phyloP scores from a whole-genome alignment of 2,113 vertebrate species.

The Ia io region DNA sequence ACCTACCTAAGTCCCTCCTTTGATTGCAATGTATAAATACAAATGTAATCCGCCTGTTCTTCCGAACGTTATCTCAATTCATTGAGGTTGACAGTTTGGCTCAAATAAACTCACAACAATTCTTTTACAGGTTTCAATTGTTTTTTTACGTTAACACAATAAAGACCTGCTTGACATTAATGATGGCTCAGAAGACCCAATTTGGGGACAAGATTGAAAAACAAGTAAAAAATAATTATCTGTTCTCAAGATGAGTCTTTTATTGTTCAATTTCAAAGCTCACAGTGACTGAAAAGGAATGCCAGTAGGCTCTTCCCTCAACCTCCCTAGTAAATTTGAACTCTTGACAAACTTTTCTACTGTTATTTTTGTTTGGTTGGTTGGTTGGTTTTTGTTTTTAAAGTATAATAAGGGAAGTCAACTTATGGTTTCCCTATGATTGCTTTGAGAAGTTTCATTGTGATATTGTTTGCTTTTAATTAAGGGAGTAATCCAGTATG shows the following conservation, averaged over 20 bases:
- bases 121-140: too few species aligned
- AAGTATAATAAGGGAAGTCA: constrained; percentile 50
- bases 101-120: too few species aligned
- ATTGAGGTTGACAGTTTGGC: too few species aligned
- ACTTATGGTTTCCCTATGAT: neutral
- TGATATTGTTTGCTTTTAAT: too few species aligned
- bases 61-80: too few species aligned
- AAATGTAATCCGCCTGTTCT: too few species aligned
- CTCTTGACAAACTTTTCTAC: neutral
- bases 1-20: too few species aligned
- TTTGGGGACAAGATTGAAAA: constrained; percentile 65
- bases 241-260: constrained; percentile 66
- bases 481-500: too few species aligned
- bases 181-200: constrained; percentile 41
- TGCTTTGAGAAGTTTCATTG: neutral
- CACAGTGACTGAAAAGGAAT: constrained; percentile 63
- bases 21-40: too few species aligned
- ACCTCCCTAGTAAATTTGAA: constrained; percentile 75
- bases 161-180: constrained; percentile 59
- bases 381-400: neutral
- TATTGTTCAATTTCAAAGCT: constrained; percentile 77
- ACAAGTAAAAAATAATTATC: constrained; percentile 50
- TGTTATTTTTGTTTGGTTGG: neutral
- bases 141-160: neutral
- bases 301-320: constrained; percentile 69